These are phyloP conservation scores for Neomicropteryx cornuta DNA, from an alignment of 1,140 invertebrate species.

Conservation along the genomic window DNA sequence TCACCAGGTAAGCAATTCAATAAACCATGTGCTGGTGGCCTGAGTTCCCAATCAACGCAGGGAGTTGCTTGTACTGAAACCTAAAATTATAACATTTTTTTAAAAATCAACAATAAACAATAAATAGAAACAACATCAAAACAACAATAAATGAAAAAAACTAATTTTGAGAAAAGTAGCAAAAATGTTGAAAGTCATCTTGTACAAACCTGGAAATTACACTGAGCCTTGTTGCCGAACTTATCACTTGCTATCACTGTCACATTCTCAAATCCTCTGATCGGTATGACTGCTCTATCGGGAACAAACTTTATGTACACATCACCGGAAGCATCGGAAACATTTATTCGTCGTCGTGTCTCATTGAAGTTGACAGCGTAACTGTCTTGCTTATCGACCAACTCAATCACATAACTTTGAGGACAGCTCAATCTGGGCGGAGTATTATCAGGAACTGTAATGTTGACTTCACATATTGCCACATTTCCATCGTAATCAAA, in stretches of 20 bases:
- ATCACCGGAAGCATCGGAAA: constrained; percentile 81
- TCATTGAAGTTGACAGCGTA: constrained; percentile 91
- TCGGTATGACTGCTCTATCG: constrained; percentile 74
- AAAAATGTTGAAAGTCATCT: neutral
- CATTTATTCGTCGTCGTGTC: constrained; percentile 72
- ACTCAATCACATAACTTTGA: constrained; percentile 89
- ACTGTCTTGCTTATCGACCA: constrained; percentile 80
- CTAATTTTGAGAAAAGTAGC: too few relatives aligned
- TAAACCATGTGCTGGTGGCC: constrained; percentile 75
- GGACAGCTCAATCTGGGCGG: constrained; percentile 90
- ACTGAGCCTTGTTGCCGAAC: constrained; percentile 80
- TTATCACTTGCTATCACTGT: constrained; percentile 83
- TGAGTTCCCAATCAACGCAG: constrained; percentile 89
- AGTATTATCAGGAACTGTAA: constrained; percentile 87
- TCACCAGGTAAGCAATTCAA: constrained; percentile 78
- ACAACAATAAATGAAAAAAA: neutral
- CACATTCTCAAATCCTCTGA: constrained; percentile 89
- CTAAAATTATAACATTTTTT: constrained; percentile 24
- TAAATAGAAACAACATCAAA: neutral
- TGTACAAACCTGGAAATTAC: constrained; percentile 78
- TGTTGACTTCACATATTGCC: constrained; percentile 92
- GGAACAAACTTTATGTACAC: constrained; percentile 76
- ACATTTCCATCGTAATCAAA: constrained; percentile 96
- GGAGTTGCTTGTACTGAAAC: constrained; percentile 84
- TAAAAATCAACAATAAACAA: neutral